Percentiles rank a stretch among this genome's conserved stretches.
Evolutionary conservation across 2,797 vertebrate genomes (phyloP).

Genomic region (Rhynchotus rufescens): DNA sequence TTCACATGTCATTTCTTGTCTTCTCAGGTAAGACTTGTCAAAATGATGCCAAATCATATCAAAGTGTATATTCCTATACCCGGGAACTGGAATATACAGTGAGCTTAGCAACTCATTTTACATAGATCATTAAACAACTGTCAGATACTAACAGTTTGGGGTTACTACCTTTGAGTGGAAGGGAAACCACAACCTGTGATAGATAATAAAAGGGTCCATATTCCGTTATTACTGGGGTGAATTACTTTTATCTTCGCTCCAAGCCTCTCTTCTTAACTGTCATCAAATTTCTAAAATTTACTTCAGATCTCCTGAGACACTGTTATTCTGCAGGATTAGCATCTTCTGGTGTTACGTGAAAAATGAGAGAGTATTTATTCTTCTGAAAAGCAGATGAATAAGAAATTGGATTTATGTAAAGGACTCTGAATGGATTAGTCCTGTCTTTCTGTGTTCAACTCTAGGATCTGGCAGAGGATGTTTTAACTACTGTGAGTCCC

Average conservation of each 20-base stretch:
- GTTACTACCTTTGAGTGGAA: neutral
- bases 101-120: slow-evolving; percentile 5
- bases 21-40: neutral
- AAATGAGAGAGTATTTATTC: neutral
- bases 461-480: neutral
- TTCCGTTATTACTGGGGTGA: neutral
- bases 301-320: neutral
- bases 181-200: neutral
- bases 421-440: neutral
- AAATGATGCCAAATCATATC: neutral
- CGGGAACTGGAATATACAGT: neutral
- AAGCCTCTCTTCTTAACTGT: neutral
- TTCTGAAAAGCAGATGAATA: neutral
- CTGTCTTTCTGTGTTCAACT: neutral
- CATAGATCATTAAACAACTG: neutral
- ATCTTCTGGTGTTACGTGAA: neutral
- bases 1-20: neutral
- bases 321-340: neutral
- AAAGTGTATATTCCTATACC: neutral
- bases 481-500: fast-evolving
- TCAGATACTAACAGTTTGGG: neutral
- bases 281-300: neutral
- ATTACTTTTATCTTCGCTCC: neutral
- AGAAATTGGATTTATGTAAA: neutral
- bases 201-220: slow-evolving; percentile 25